Evolutionary conservation across 2,888 invertebrate species (phyloP).

Genomic region (Ariolimax columbianus): DNA sequence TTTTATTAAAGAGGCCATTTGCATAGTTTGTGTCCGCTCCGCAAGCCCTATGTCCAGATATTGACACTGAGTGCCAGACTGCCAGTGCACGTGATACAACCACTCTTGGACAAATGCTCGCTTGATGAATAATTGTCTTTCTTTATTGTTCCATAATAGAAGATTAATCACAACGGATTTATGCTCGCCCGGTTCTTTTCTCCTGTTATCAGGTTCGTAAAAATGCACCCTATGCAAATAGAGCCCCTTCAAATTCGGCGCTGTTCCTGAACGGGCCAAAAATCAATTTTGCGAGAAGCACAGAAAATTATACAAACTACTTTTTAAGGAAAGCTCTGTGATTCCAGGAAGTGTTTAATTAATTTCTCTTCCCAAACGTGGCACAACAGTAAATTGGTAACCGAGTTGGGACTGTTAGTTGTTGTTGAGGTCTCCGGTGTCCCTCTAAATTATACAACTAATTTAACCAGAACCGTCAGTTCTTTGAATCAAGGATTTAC

Average conservation of each 20-base stretch:
- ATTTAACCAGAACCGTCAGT: neutral
- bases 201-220: slow-evolving; percentile 30
- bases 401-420: slow-evolving; percentile 37
- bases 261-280: slow-evolving; percentile 6
- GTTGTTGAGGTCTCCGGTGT: slow-evolving; percentile 4
- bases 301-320: slow-evolving; percentile 44
- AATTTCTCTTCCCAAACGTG: slow-evolving; percentile 20
- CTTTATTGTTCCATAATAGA: slow-evolving; percentile 44
- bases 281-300: slow-evolving; percentile 29
- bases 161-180: slow-evolving; percentile 49
- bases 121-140: slow-evolving; percentile 49
- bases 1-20: slow-evolving; percentile 51
- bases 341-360: slow-evolving; percentile 42
- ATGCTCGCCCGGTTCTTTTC: slow-evolving; percentile 36
- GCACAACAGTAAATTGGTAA: slow-evolving; percentile 6
- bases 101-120: slow-evolving; percentile 35
- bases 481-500: neutral
- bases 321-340: slow-evolving; percentile 36
- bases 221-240: slow-evolving; percentile 47
- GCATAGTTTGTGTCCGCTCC: slow-evolving; percentile 44
- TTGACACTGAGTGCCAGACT: slow-evolving; percentile 41
- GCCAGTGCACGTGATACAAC: slow-evolving; percentile 37
- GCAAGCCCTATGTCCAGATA: slow-evolving; percentile 33
- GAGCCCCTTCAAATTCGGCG: slow-evolving; percentile 36
- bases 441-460: slow-evolving; percentile 22